Conservation (phyloP, 1,140 invertebrate species). For the Pteromalus puparum region DNA sequence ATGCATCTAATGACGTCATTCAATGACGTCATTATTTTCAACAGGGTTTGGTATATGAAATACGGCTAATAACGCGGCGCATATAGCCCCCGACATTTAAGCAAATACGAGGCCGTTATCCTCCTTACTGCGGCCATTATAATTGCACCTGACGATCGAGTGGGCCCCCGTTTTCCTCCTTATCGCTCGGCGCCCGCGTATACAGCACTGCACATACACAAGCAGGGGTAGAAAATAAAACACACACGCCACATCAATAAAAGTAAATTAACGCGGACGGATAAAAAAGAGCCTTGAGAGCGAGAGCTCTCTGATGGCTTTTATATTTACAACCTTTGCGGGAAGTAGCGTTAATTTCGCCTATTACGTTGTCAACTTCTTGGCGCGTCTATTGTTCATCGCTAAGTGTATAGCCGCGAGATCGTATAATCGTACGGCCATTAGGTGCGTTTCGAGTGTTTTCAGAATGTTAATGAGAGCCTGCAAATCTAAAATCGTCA, state of each 20-base stretch:
- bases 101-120: conserved; percentile 37
- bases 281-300: conserved; percentile 34
- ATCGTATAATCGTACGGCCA: conserved; percentile 29
- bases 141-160: conserved; percentile 44
- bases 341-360: conserved; percentile 45
- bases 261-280: conserved; percentile 41
- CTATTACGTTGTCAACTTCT: conserved; percentile 50
- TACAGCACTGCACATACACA: neutral
- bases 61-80: conserved; percentile 15
- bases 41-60: too few species aligned
- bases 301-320: conserved; percentile 18
- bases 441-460: conserved; percentile 45
- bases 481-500: too few species aligned
- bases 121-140: conserved; percentile 27
- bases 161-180: conserved; percentile 28
- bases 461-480: conserved; percentile 49
- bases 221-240: conserved; percentile 2
- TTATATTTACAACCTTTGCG: conserved; percentile 48
- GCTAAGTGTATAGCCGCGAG: neutral
- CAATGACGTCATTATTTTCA: too few species aligned
- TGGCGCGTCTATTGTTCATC: conserved; percentile 10
- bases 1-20: too few species aligned
- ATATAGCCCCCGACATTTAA: neutral
- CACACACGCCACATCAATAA: conserved; percentile 22
- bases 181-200: conserved; percentile 12